Evolutionary conservation across 2,797 vertebrate species (phyloP).

Genomic region (Cichlasoma orientale): DNA sequence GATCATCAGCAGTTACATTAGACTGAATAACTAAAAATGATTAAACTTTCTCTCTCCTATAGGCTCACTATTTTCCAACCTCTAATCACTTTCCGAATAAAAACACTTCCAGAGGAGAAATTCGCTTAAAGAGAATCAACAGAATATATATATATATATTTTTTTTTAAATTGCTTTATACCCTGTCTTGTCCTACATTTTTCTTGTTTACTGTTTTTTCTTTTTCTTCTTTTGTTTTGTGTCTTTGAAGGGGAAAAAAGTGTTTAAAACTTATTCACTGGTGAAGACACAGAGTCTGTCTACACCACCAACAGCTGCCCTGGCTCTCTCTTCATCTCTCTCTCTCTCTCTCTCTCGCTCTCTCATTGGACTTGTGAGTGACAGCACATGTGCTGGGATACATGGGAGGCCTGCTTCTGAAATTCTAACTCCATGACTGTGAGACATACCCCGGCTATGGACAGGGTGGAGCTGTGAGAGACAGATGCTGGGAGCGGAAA

Average conservation of each 20-base stretch:
- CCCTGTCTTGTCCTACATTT: not conserved
- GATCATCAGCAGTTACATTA: not conserved
- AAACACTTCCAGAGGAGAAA: not conserved
- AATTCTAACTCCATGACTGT: conserved; percentile 74
- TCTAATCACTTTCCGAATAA: not conserved
- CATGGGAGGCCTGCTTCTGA: conserved; percentile 74
- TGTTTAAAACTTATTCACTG: conserved; percentile 21
- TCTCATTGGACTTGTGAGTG: conserved; percentile 65
- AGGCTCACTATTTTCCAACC: not conserved
- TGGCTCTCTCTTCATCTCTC: conserved; percentile 56
- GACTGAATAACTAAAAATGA: not conserved
- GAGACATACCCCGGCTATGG: conserved; percentile 73
- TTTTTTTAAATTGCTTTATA: not conserved
- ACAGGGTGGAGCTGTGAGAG: conserved; percentile 74
- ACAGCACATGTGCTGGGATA: conserved; percentile 81
- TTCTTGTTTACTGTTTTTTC: not conserved
- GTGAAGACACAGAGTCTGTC: conserved; percentile 52
- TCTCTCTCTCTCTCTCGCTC: conserved; percentile 19
- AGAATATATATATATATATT: not conserved
- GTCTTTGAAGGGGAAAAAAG: not conserved
- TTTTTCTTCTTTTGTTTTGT: not conserved
- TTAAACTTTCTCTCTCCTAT: not conserved
- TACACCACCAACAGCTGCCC: conserved; percentile 76
- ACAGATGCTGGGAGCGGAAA: conserved; percentile 58
- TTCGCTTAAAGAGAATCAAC: not conserved